These are phyloP conservation scores for Dynastes tityus DNA, from an alignment of 2,888 invertebrate species.

Conservation along the genomic window DNA sequence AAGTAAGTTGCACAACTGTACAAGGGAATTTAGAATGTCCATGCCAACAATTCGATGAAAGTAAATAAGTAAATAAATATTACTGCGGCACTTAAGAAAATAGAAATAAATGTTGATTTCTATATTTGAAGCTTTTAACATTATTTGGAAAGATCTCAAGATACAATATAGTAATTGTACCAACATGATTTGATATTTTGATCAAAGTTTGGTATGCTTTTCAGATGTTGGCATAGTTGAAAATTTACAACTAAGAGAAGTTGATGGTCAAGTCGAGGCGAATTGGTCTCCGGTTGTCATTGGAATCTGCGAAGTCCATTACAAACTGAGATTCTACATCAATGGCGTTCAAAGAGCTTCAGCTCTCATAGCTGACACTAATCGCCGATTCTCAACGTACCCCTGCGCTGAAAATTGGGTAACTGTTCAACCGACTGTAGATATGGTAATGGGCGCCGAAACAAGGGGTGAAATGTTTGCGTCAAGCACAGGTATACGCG, in stretches of 20 bases:
- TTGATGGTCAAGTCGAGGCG: not conserved
- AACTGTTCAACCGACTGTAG: conserved; percentile 13
- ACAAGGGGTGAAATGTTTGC: not conserved
- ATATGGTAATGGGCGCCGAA: conserved; percentile 8
- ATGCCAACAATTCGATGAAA: no score
- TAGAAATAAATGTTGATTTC: no score
- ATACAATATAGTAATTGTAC: no score
- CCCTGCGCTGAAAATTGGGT: conserved; percentile 31
- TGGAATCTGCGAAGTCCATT: conserved; percentile 32
- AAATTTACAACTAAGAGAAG: conserved; percentile 10
- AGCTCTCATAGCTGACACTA: not conserved
- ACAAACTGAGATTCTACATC: conserved; percentile 32
- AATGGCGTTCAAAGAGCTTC: conserved; percentile 23
- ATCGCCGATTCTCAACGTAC: not conserved
- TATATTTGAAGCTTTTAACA: no score
- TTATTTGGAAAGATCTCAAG: no score
- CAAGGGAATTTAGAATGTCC: no score
- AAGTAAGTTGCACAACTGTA: not conserved
- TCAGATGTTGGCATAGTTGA: conserved; percentile 9
- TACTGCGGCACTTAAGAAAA: no score
- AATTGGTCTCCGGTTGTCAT: conserved; percentile 31
- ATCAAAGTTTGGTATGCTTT: no score
- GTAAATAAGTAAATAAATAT: no score
- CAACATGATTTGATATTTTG: no score
- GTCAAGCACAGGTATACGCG: conserved; percentile 22